Evolutionary conservation across 2,797 vertebrate genomes (phyloP).

Genomic region (Pseudochirops cupreus): DNA sequence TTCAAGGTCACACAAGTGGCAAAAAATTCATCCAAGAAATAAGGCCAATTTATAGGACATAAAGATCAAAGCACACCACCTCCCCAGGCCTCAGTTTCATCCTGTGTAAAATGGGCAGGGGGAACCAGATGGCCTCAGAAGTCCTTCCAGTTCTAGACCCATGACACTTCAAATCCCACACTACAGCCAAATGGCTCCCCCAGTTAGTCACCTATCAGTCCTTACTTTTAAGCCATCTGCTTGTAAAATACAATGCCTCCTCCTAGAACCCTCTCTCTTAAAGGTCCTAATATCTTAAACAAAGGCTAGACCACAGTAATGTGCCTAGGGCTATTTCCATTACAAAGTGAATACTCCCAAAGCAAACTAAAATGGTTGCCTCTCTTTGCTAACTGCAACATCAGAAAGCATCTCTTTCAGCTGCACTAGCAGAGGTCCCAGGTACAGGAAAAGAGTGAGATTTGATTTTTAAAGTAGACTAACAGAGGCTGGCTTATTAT

Average conservation of each 20-base stretch:
- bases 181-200: not conserved
- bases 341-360: conserved; percentile 18
- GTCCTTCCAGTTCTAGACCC: not conserved
- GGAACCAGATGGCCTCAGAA: not conserved
- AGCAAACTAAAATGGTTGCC: not conserved
- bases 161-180: not conserved
- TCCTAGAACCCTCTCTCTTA: conserved; percentile 20
- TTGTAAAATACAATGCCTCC: conserved; percentile 36
- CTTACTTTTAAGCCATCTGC: not conserved
- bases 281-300: conserved; percentile 27
- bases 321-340: conserved; percentile 27
- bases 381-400: not conserved
- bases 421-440: not conserved
- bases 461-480: conserved; percentile 51
- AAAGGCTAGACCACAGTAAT: conserved; percentile 17
- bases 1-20: not conserved
- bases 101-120: not conserved
- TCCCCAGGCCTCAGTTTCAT: not conserved
- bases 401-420: not conserved
- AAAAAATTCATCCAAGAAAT: not conserved
- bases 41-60: not conserved
- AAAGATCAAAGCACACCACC: not conserved
- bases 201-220: not conserved
- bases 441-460: conserved; percentile 18
- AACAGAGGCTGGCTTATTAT: not conserved